Evolutionary conservation across 2,888 invertebrate species (phyloP).

Genomic region (Petrolisthes cinctipes): DNA sequence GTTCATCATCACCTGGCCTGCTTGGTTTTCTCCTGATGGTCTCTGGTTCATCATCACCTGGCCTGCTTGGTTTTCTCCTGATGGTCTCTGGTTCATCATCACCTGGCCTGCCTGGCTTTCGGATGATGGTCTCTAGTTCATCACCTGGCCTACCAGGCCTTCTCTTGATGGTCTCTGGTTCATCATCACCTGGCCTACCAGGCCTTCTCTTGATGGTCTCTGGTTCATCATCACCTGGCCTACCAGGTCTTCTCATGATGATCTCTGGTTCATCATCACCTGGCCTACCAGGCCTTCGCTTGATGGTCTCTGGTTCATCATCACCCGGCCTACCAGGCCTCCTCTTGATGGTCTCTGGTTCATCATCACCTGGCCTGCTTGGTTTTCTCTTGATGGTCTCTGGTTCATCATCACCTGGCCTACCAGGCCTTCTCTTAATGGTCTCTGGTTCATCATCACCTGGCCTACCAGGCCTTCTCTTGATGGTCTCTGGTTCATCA

Average conservation of each 20-base stretch:
- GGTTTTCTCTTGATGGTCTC: slow-evolving; percentile 17
- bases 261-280: slow-evolving; percentile 14
- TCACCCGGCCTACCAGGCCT: slow-evolving; percentile 9
- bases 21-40: slow-evolving; percentile 7
- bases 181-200: slow-evolving; percentile 17
- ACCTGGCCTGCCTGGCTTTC: background rate
- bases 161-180: slow-evolving; percentile 5
- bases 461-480: slow-evolving; percentile 21
- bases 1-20: slow-evolving; percentile 21
- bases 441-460: slow-evolving; percentile 27
- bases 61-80: slow-evolving; percentile 11
- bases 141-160: slow-evolving; percentile 7
- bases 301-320: slow-evolving; percentile 26
- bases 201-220: slow-evolving; percentile 15
- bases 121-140: background rate
- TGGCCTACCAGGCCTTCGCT: background rate
- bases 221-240: slow-evolving; percentile 15
- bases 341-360: slow-evolving; percentile 24
- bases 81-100: slow-evolving; percentile 7
- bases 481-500: slow-evolving; percentile 37
- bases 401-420: slow-evolving; percentile 7
- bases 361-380: slow-evolving; percentile 22
- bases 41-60: slow-evolving; percentile 29
- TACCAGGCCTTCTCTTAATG: slow-evolving; percentile 2
- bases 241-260: background rate